phyloP scores from a whole-genome alignment of 2,888 invertebrate genomes.

The Drosophila limbata region DNA sequence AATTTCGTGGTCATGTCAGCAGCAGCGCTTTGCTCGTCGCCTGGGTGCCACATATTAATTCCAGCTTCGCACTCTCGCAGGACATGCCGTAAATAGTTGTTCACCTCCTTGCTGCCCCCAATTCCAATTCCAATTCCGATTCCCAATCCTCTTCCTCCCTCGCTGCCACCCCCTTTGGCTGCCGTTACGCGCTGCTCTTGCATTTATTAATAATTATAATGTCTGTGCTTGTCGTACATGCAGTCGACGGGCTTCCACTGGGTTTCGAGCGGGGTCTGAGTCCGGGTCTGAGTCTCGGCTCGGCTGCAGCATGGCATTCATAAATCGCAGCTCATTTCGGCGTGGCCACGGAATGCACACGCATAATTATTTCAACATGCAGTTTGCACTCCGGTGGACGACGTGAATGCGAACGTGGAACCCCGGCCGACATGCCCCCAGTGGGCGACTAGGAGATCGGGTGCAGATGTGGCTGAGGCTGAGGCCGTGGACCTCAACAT shows the following conservation, averaged over 20 bases:
- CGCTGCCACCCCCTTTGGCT: conserved; percentile 18
- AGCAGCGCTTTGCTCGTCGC: conserved; percentile 57
- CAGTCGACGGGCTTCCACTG: conserved; percentile 6
- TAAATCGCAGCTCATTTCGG: conserved; percentile 80
- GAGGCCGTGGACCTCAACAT: not conserved
- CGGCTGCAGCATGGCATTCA: conserved; percentile 64
- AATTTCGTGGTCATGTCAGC: conserved; percentile 52
- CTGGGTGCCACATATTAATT: conserved; percentile 83
- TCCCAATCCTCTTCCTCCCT: not conserved
- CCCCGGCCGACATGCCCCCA: not conserved
- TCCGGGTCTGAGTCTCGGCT: not conserved
- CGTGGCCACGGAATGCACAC: conserved; percentile 82
- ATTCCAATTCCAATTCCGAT: not conserved
- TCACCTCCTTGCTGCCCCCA: conserved; percentile 19
- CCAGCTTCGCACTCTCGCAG: conserved; percentile 78
- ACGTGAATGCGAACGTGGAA: not conserved
- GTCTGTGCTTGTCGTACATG: conserved; percentile 71
- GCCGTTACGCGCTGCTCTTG: conserved; percentile 55
- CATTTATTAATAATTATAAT: conserved; percentile 81
- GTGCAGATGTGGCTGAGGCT: not conserved
- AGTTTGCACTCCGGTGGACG: conserved; percentile 41
- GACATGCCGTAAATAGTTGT: conserved; percentile 82
- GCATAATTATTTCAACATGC: conserved; percentile 80
- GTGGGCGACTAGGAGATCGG: not conserved
- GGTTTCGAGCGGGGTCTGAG: conserved; percentile 3